Evolutionary conservation across 2,888 invertebrate species (phyloP).

Genomic region (Panzeria rudis): DNA sequence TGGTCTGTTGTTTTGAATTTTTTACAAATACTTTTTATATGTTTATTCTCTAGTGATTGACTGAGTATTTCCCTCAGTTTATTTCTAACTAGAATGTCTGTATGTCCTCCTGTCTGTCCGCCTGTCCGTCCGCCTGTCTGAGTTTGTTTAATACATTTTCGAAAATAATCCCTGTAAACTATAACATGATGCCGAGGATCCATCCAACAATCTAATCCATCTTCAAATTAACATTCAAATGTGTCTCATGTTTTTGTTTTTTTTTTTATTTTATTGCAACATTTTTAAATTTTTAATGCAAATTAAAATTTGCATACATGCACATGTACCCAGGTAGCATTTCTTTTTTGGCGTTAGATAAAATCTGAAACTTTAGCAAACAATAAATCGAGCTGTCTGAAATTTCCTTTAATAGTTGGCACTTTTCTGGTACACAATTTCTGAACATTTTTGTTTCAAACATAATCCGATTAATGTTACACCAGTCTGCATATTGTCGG

Average conservation of each 20-base stretch:
- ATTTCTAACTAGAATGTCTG: constrained; percentile 37
- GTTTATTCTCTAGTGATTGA: constrained; percentile 1
- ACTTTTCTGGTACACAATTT: no score
- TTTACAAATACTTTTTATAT: constrained; percentile 4
- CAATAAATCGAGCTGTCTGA: no score
- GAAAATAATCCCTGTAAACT: constrained; percentile 24
- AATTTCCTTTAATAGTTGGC: no score
- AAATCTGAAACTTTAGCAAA: no score
- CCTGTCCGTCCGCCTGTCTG: not conserved
- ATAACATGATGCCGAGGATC: constrained; percentile 24
- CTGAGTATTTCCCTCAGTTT: constrained; percentile 33
- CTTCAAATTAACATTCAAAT: constrained; percentile 29
- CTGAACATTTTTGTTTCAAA: no score
- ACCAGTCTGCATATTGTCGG: no score
- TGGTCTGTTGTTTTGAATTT: constrained; percentile 7
- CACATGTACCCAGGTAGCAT: not conserved
- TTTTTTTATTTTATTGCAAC: constrained; percentile 26
- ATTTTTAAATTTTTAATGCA: constrained; percentile 39
- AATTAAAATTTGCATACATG: not conserved
- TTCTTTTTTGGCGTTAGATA: no score
- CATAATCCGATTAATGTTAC: no score
- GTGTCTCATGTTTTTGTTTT: not conserved
- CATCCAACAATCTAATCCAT: constrained; percentile 27
- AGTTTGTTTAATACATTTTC: constrained; percentile 29
- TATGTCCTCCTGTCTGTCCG: no score